Conservation (phyloP, 2,113 vertebrate genomes). For the Rhea pennata region DNA sequence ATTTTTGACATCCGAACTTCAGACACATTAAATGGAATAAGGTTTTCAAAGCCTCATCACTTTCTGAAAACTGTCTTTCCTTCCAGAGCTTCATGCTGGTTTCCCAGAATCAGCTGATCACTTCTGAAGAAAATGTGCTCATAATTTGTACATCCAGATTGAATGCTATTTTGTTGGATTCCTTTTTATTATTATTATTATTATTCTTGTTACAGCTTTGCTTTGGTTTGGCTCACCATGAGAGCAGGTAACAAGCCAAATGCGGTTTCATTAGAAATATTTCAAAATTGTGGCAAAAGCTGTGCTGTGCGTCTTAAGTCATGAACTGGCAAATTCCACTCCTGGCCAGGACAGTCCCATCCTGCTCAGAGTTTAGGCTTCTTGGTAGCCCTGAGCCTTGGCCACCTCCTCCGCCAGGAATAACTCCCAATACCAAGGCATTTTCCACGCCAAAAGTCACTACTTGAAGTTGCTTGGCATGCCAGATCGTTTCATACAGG, state of each 20-base stretch:
- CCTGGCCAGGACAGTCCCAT: not conserved
- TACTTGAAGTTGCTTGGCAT: not conserved
- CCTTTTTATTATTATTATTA: not conserved
- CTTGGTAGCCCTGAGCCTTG: not conserved
- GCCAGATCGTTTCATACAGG: not conserved
- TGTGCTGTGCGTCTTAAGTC: not conserved
- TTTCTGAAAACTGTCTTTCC: not conserved
- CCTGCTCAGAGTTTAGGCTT: not conserved
- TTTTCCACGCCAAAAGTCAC: not conserved
- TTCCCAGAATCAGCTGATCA: slow-evolving; percentile 2
- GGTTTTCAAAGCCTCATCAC: not conserved
- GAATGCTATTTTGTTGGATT: not conserved
- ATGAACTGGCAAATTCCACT: not conserved
- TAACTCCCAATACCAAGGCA: not conserved
- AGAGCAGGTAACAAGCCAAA: slow-evolving; percentile 14
- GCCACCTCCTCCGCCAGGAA: slow-evolving; percentile 19
- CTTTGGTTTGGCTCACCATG: not conserved
- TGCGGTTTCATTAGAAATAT: not conserved
- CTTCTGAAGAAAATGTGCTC: not conserved
- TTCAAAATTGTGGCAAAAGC: not conserved
- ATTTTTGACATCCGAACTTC: not conserved
- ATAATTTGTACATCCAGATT: not conserved
- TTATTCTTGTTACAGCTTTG: not conserved
- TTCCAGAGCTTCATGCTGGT: not conserved
- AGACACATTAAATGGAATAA: not conserved